Evolutionary conservation across 2,888 invertebrate species (phyloP).

Genomic region (Dolichopus griseipennis): DNA sequence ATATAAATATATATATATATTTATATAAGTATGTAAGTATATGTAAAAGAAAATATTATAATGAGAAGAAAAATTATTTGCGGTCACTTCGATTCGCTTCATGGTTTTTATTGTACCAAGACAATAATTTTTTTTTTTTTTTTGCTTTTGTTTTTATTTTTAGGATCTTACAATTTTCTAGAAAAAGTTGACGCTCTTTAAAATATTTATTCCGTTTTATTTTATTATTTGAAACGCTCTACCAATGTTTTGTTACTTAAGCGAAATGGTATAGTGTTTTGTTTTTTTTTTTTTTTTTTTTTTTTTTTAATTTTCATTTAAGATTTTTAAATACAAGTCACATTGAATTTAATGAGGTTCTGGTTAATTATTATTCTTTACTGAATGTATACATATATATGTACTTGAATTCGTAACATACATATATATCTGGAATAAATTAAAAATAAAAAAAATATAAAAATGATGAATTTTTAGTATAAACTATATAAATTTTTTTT

Average conservation of each 20-base stretch:
- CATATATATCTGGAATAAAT: not conserved
- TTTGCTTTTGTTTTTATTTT: not conserved
- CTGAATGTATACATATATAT: not conserved
- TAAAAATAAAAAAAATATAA: not conserved
- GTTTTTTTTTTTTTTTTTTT: too few species aligned
- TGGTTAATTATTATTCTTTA: not conserved
- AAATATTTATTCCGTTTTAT: not conserved
- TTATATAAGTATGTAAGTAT: not conserved
- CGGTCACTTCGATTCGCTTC: slow-evolving; percentile 6
- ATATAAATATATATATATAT: not conserved
- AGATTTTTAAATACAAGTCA: not conserved
- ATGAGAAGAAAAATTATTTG: slow-evolving; percentile 2
- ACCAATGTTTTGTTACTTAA: not conserved
- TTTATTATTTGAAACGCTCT: slow-evolving; percentile 1
- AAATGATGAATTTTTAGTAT: not conserved
- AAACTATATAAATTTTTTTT: not conserved
- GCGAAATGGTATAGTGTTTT: too few species aligned
- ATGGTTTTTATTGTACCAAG: slow-evolving; percentile 4
- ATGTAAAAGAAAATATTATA: not conserved
- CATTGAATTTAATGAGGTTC: slow-evolving; percentile 2
- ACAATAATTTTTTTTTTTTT: not conserved
- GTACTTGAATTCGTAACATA: not conserved
- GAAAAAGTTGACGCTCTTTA: not conserved
- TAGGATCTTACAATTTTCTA: not conserved
- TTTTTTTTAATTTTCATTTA: not conserved